Conservation (phyloP, 2,797 vertebrate species). For the Tarsius wallacei region DNA sequence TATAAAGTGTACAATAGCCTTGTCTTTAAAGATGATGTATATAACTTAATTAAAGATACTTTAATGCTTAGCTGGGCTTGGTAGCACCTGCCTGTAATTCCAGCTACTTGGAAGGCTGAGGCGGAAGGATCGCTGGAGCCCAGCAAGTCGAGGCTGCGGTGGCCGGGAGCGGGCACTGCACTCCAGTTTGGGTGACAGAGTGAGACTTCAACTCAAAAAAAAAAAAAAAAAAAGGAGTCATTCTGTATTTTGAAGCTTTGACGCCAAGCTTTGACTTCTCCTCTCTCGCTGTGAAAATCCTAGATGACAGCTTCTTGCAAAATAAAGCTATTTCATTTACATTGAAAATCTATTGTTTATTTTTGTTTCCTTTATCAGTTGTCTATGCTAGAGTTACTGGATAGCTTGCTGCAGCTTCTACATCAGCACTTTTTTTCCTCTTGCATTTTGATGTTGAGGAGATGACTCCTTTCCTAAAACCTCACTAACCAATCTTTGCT, state of each 20-base stretch:
- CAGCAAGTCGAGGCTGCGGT: too few relatives aligned
- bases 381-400: neutral
- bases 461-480: neutral
- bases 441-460: neutral
- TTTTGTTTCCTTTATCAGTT: neutral
- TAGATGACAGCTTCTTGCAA: neutral
- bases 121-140: too few relatives aligned
- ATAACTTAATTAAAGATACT: neutral
- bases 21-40: neutral
- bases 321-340: neutral
- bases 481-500: neutral
- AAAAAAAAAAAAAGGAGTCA: too few relatives aligned
- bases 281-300: neutral
- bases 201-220: too few relatives aligned
- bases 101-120: too few relatives aligned
- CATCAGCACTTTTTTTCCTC: neutral
- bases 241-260: neutral
- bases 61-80: too few relatives aligned
- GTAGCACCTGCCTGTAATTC: too few relatives aligned
- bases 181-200: too few relatives aligned
- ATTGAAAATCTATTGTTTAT: neutral
- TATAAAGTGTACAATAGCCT: too few relatives aligned
- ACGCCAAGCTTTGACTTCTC: neutral
- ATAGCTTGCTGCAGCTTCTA: neutral
- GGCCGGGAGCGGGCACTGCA: too few relatives aligned